Conservation (phyloP, 53 echinoderm and acorn worm genomes). For the Mesocentrotus franciscanus region DNA sequence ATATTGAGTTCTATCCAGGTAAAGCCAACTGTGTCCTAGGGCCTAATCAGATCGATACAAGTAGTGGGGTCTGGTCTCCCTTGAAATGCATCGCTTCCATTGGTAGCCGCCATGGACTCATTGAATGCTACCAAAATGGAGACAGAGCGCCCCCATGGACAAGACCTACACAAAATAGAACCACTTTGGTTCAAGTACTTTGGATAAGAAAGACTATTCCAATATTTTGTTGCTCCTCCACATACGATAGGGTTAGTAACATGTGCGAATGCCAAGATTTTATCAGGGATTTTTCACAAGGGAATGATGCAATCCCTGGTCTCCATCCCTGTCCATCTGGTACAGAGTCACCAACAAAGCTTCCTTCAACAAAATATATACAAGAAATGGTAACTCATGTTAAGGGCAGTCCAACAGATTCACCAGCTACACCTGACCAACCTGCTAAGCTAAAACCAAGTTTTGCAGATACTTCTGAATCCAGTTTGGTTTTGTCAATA, state of each 20-base stretch:
- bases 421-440: background rate
- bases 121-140: constrained; percentile 33
- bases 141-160: constrained; percentile 19
- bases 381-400: background rate
- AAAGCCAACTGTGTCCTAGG: constrained; percentile 36
- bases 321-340: constrained; percentile 19
- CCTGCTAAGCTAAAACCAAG: background rate
- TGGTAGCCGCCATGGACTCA: background rate
- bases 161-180: constrained; percentile 2
- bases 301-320: background rate
- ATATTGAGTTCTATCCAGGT: background rate
- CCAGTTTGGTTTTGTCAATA: background rate
- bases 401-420: too few relatives aligned
- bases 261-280: constrained; percentile 16
- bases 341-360: background rate
- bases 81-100: constrained; percentile 23
- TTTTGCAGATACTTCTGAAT: background rate
- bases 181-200: background rate
- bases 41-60: constrained; percentile 27
- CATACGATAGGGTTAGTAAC: constrained; percentile 1
- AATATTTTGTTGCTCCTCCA: constrained; percentile 3
- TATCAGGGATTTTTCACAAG: background rate
- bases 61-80: background rate
- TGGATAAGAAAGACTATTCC: background rate
- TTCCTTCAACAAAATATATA: background rate